Conservation (phyloP, 37 sponge, comb jelly and placozoan species). For the Axinella damicornis region DNA sequence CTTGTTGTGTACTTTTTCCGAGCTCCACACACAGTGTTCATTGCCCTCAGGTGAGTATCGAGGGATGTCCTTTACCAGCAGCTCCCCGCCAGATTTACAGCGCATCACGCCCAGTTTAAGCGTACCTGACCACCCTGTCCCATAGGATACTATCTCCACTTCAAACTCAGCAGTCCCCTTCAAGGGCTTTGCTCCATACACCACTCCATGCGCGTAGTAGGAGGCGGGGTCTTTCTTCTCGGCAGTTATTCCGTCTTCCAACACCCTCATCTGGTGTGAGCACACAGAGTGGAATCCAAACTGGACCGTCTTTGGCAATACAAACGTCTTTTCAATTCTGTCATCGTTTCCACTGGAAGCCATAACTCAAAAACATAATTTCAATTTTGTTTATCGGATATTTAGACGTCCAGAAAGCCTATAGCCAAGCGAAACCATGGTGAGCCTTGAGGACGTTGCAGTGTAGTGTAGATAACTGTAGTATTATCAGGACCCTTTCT, state of each 20-base stretch:
- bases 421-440: no score
- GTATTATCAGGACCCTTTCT: neutral
- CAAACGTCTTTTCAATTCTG: constrained; percentile 16
- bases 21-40: constrained; percentile 85
- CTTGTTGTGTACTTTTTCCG: constrained; percentile 72
- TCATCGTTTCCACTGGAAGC: neutral
- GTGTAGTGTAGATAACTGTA: no score
- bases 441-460: no score
- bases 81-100: neutral
- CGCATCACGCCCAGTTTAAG: constrained; percentile 86
- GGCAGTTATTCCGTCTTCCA: constrained; percentile 53
- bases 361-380: neutral
- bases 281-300: constrained; percentile 57
- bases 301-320: constrained; percentile 43
- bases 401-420: neutral
- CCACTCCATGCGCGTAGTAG: constrained; percentile 82
- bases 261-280: constrained; percentile 49
- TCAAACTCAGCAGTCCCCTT: constrained; percentile 82
- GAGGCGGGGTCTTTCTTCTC: constrained; percentile 68
- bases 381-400: neutral
- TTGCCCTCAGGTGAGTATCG: constrained; percentile 85
- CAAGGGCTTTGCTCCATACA: constrained; percentile 61
- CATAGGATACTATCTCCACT: constrained; percentile 66
- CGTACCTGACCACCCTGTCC: constrained; percentile 88
- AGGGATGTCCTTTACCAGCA: constrained; percentile 46